Conservation (phyloP, 2,113 vertebrate genomes). For the Rallus limicola region DNA sequence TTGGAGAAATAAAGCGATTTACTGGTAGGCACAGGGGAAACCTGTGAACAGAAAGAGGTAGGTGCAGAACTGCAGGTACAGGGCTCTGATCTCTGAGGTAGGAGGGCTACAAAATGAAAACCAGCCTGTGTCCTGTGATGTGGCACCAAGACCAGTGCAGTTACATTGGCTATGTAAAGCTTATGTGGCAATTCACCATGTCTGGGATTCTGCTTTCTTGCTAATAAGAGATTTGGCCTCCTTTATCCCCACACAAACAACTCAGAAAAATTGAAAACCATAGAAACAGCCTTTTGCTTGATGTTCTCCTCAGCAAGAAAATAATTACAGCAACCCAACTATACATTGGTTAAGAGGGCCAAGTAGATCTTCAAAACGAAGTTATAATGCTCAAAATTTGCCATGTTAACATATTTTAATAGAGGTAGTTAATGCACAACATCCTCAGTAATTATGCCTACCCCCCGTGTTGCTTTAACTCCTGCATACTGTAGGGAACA, state of each 20-base stretch:
- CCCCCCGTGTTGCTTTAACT: not conserved
- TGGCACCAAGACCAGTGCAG: not conserved
- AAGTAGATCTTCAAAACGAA: not conserved
- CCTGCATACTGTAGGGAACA: not conserved
- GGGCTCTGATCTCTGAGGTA: not conserved
- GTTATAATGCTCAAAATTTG: not conserved
- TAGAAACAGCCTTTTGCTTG: not conserved
- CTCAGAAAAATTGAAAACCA: no score
- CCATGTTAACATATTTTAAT: not conserved
- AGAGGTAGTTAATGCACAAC: not conserved
- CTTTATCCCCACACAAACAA: not conserved
- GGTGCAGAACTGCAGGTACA: not conserved
- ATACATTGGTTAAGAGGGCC: not conserved
- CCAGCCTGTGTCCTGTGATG: not conserved
- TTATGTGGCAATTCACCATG: not conserved
- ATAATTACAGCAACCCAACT: not conserved
- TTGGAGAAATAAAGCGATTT: not conserved
- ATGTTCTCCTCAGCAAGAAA: not conserved
- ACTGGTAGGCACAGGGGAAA: not conserved
- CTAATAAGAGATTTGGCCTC: not conserved
- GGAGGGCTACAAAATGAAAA: not conserved
- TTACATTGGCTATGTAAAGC: not conserved
- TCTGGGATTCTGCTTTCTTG: not conserved
- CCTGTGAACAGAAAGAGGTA: not conserved
- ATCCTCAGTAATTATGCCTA: not conserved